Conservation (phyloP, 2,113 vertebrate genomes). For the Shinisaurus crocodilurus region DNA sequence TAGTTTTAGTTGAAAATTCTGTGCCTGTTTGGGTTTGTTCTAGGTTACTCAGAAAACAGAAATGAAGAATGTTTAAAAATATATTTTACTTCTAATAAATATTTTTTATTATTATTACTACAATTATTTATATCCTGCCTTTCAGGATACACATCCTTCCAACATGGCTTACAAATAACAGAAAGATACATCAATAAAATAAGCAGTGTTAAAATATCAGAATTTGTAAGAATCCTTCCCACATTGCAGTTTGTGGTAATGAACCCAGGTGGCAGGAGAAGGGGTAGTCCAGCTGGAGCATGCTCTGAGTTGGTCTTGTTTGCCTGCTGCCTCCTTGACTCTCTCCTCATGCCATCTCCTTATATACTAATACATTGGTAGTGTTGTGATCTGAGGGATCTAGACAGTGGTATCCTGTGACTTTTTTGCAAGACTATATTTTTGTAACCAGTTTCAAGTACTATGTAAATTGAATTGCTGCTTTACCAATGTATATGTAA, state of each 20-base stretch:
- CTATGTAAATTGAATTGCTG: neutral
- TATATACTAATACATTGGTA: slow-evolving; percentile 31
- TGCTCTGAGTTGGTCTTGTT: too few relatives aligned
- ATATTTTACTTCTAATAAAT: neutral
- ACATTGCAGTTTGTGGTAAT: too few relatives aligned
- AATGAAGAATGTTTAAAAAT: slow-evolving; percentile 30
- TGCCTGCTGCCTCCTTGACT: too few relatives aligned
- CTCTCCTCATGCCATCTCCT: too few relatives aligned
- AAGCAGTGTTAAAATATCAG: too few relatives aligned
- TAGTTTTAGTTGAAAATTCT: slow-evolving; percentile 54
- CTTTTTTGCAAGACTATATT: slow-evolving; percentile 31
- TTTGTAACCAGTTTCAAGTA: neutral
- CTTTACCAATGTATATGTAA: neutral
- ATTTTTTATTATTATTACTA: neutral
- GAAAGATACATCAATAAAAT: too few relatives aligned
- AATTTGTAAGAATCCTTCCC: too few relatives aligned
- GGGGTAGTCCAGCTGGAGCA: too few relatives aligned
- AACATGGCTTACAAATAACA: too few relatives aligned
- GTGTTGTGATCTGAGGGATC: slow-evolving; percentile 23
- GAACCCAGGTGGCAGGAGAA: too few relatives aligned
- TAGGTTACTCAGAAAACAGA: slow-evolving; percentile 24
- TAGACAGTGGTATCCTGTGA: slow-evolving; percentile 31
- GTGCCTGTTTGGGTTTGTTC: slow-evolving; percentile 46
- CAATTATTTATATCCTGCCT: too few relatives aligned
- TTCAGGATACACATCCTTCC: too few relatives aligned